Evolutionary conservation across 2,888 invertebrate species (phyloP).

Genomic region (Alentia gelatinosa): DNA sequence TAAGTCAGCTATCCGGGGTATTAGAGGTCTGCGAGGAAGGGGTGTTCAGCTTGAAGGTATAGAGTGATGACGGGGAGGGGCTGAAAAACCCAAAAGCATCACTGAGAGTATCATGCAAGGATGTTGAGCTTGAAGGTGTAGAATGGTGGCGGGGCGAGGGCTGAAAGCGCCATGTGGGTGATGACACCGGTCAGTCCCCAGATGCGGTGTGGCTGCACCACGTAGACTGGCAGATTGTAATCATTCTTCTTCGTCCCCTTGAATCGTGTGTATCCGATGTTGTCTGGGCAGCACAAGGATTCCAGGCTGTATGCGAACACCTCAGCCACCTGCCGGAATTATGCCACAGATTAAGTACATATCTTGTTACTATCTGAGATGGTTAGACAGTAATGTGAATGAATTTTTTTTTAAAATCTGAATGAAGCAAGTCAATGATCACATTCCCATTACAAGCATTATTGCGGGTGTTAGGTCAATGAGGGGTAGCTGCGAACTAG

Average conservation of each 20-base stretch:
- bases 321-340: slow-evolving; percentile 59
- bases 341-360: background rate
- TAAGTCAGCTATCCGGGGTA: no score
- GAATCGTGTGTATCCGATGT: slow-evolving; percentile 54
- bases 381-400: no score
- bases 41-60: no score
- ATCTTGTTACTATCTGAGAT: no score
- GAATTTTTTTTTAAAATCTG: no score
- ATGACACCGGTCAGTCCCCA: slow-evolving; percentile 81
- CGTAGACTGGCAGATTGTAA: slow-evolving; percentile 59
- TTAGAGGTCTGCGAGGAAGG: no score
- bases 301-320: slow-evolving; percentile 58
- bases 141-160: slow-evolving; percentile 73
- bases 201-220: slow-evolving; percentile 64
- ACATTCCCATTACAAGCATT: no score
- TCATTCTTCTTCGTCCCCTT: no score
- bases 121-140: slow-evolving; percentile 63
- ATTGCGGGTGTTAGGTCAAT: no score
- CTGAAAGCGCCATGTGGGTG: slow-evolving; percentile 73
- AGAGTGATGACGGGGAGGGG: no score
- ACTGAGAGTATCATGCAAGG: background rate
- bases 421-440: no score
- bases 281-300: slow-evolving; percentile 57
- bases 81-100: background rate
- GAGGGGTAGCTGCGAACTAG: no score